Conservation (phyloP, 2,888 invertebrate genomes). For the Empis stercorea region DNA sequence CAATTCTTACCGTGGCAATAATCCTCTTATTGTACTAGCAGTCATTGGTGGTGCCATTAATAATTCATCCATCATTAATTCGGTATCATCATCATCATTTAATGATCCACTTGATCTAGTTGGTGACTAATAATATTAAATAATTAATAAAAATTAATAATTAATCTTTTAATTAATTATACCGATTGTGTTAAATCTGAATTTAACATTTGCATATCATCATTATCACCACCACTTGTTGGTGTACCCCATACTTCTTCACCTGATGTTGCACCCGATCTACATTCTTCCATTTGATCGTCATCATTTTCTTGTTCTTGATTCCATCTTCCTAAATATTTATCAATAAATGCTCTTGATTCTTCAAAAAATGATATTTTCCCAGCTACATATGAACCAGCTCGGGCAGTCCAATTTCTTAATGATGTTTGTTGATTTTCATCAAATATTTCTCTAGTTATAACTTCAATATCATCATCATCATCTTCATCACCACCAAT, state of each 20-base stretch:
- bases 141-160: background rate
- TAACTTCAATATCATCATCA: slow-evolving; percentile 18
- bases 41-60: slow-evolving; percentile 64
- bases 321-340: slow-evolving; percentile 43
- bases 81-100: slow-evolving; percentile 63
- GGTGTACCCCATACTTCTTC: slow-evolving; percentile 86
- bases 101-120: slow-evolving; percentile 51
- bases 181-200: slow-evolving; percentile 56
- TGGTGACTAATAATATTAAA: slow-evolving; percentile 42
- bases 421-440: slow-evolving; percentile 11
- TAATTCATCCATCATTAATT: slow-evolving; percentile 69
- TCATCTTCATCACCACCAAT: slow-evolving; percentile 16
- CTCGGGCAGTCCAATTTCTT: slow-evolving; percentile 62
- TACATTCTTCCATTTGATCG: slow-evolving; percentile 57
- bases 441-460: slow-evolving; percentile 19
- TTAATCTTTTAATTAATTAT: slow-evolving; percentile 9
- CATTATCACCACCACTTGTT: slow-evolving; percentile 71
- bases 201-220: slow-evolving; percentile 53
- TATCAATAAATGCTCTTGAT: slow-evolving; percentile 38
- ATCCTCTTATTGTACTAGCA: slow-evolving; percentile 55
- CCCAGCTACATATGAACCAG: slow-evolving; percentile 68
- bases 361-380: slow-evolving; percentile 63
- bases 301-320: slow-evolving; percentile 35
- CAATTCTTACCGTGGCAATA: slow-evolving; percentile 48
- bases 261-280: slow-evolving; percentile 70